phyloP scores from a whole-genome alignment of 1,140 invertebrate genomes.

The Watersipora subatra region DNA sequence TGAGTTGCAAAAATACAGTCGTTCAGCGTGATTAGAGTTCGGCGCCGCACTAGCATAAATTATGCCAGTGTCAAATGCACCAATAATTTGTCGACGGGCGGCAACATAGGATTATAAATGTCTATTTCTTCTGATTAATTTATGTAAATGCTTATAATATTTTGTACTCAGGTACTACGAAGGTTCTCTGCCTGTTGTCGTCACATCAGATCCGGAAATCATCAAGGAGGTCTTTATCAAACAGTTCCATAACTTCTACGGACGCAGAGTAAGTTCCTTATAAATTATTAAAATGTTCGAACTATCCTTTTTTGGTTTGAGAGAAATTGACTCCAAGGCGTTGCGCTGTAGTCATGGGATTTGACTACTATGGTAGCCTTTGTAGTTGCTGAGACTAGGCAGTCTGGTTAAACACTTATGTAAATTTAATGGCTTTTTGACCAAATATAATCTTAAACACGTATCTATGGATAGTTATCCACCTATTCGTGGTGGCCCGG shows the following conservation, averaged over 20 bases:
- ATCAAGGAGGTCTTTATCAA: constrained; percentile 40
- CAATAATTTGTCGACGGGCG: no score
- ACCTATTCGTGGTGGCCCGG: no score
- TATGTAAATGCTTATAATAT: neutral
- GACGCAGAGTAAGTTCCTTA: constrained; percentile 28
- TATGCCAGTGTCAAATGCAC: no score
- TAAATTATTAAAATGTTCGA: neutral
- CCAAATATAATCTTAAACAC: neutral
- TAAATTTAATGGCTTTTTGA: neutral
- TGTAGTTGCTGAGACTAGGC: no score
- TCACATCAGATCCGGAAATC: constrained; percentile 36
- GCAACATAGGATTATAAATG: neutral
- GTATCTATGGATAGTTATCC: no score
- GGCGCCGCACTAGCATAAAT: no score
- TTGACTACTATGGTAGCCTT: neutral
- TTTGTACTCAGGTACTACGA: constrained; percentile 19
- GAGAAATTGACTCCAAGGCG: neutral
- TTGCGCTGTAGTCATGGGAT: neutral
- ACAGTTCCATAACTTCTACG: constrained; percentile 41
- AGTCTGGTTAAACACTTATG: no score
- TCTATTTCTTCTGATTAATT: neutral
- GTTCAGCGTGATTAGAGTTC: no score
- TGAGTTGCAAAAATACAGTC: no score
- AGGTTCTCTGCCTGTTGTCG: constrained; percentile 34
- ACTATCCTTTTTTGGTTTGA: neutral